Conservation (phyloP, 1,140 invertebrate species). For the Drosophila rhopaloa region DNA sequence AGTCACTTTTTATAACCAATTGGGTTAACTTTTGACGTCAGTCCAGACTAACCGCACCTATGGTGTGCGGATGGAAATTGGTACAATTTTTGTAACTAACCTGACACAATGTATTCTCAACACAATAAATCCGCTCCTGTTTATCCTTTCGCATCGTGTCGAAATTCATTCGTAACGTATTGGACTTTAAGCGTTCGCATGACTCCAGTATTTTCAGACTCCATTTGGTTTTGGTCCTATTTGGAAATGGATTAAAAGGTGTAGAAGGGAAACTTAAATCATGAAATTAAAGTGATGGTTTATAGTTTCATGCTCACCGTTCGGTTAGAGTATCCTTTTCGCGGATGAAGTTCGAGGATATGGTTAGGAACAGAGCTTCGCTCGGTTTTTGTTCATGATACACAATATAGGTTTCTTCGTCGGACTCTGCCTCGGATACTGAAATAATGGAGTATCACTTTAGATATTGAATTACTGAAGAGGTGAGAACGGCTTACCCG, state of each 20-base stretch:
- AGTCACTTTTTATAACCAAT: background rate
- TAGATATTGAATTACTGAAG: background rate
- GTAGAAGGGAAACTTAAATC: background rate
- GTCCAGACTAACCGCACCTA: too few relatives aligned
- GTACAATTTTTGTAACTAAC: conserved; percentile 59
- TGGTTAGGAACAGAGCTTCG: conserved; percentile 76
- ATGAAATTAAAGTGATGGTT: background rate
- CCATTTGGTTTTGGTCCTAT: conserved; percentile 86
- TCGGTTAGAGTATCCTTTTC: conserved; percentile 81
- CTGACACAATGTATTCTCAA: conserved; percentile 86
- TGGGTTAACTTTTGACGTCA: background rate
- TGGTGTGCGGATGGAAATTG: too few relatives aligned
- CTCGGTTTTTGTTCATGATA: conserved; percentile 56
- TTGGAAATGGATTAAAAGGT: background rate
- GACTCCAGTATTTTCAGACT: conserved; percentile 86
- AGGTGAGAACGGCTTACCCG: conserved; percentile 26
- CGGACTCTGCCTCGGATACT: conserved; percentile 79
- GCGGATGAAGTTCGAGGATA: conserved; percentile 77
- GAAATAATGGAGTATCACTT: background rate
- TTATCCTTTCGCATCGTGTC: conserved; percentile 87
- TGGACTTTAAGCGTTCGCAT: conserved; percentile 85
- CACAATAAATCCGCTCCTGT: conserved; percentile 86
- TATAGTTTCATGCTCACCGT: conserved; percentile 42
- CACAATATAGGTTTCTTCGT: conserved; percentile 78
- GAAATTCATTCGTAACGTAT: conserved; percentile 87